Conservation (phyloP, 2,888 invertebrate species). For the Nomada ruficornis region DNA sequence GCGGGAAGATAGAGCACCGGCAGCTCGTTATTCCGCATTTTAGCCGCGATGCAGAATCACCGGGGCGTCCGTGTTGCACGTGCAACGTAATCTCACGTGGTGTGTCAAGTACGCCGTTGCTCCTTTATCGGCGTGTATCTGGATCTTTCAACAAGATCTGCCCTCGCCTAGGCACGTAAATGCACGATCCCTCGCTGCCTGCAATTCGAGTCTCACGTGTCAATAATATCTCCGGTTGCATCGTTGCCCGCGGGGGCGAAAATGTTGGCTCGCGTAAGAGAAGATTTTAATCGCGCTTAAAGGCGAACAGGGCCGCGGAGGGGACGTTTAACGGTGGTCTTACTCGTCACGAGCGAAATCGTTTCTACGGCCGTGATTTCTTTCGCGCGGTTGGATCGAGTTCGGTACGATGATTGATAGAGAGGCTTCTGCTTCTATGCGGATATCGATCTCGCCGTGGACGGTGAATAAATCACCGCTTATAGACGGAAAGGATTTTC, state of each 20-base stretch:
- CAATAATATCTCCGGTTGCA: constrained; percentile 62
- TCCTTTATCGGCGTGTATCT: constrained; percentile 66
- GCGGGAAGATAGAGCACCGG: constrained; percentile 45
- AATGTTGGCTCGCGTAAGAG: constrained; percentile 28
- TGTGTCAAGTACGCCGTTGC: constrained; percentile 67
- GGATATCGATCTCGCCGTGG: constrained; percentile 8
- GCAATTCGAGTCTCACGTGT: constrained; percentile 50
- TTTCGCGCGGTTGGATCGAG: neutral
- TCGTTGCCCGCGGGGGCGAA: constrained; percentile 29
- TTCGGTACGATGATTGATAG: constrained; percentile 23
- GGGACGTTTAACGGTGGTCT: constrained; percentile 18
- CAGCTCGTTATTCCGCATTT: constrained; percentile 62
- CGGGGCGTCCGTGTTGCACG: constrained; percentile 61
- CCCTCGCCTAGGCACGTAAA: constrained; percentile 37
- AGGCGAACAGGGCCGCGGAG: neutral
- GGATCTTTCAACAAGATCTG: constrained; percentile 63
- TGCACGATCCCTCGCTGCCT: constrained; percentile 37
- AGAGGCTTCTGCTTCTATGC: constrained; percentile 8
- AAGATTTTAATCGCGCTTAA: constrained; percentile 39
- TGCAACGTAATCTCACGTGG: constrained; percentile 68
- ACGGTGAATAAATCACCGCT: constrained; percentile 5
- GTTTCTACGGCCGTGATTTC: neutral
- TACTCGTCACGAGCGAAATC: constrained; percentile 16
- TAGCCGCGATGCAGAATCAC: constrained; percentile 56
- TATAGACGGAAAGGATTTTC: neutral